Conservation (phyloP, 2,888 invertebrate species). For the Phyllotreta cruciferae region DNA sequence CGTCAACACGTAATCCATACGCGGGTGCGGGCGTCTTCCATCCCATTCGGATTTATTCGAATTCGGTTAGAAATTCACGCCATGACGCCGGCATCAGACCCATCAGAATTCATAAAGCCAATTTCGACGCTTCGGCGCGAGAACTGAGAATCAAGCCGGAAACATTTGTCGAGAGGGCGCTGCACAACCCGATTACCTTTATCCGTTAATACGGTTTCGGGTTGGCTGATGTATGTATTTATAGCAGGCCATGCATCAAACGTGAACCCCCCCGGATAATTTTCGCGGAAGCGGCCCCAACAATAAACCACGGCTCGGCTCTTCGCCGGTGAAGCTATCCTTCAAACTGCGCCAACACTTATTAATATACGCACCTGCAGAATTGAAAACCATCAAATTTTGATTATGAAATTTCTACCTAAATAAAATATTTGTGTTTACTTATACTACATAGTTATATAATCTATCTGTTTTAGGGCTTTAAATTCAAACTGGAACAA, state of each 20-base stretch:
- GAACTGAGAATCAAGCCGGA: slow-evolving; percentile 38
- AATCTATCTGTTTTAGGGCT: too few species aligned
- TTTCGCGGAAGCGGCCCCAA: slow-evolving; percentile 50
- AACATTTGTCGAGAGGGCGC: slow-evolving; percentile 49
- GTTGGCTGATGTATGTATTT: slow-evolving; percentile 58
- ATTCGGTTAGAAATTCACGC: slow-evolving; percentile 38
- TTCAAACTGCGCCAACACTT: too few species aligned
- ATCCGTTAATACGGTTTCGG: slow-evolving; percentile 50
- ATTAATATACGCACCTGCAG: too few species aligned
- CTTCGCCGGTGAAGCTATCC: too few species aligned
- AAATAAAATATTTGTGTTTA: too few species aligned
- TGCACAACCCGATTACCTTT: slow-evolving; percentile 52
- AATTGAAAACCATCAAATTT: too few species aligned
- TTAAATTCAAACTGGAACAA: too few species aligned
- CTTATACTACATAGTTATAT: too few species aligned
- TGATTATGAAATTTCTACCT: too few species aligned
- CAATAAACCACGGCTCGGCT: too few species aligned
- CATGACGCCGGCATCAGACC: slow-evolving; percentile 28
- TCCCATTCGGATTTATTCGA: slow-evolving; percentile 32
- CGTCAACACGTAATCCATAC: slow-evolving; percentile 6
- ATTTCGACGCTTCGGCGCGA: slow-evolving; percentile 36
- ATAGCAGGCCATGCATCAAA: slow-evolving; percentile 58
- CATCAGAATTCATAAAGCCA: slow-evolving; percentile 41
- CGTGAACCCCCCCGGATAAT: slow-evolving; percentile 54
- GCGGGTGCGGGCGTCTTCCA: background rate